A percentile compares a stretch with the other conserved stretches of the same genome.
Evolutionary conservation across 2,888 invertebrate species (phyloP).

Genomic region (Drosophila antonietae): DNA sequence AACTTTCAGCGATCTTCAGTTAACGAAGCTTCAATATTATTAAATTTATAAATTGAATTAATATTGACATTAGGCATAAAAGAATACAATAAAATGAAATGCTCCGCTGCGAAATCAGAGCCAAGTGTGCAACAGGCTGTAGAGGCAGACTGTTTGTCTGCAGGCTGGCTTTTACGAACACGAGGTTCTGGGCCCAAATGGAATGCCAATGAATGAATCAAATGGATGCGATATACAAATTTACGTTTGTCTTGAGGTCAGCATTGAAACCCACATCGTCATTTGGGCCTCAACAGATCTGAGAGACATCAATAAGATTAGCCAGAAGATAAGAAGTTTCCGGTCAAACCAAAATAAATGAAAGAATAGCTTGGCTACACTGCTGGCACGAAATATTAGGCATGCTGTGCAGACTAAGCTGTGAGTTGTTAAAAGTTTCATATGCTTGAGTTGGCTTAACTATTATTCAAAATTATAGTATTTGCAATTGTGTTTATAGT

Average conservation of each 20-base stretch:
- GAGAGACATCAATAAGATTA: constrained; percentile 79
- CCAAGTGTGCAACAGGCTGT: constrained; percentile 9
- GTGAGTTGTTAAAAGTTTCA: not conserved
- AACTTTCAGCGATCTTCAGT: not conserved
- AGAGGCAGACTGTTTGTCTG: constrained; percentile 51
- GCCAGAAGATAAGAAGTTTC: constrained; percentile 81
- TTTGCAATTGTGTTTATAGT: not conserved
- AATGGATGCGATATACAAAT: constrained; percentile 60
- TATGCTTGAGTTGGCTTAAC: not conserved
- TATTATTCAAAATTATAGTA: too few relatives aligned
- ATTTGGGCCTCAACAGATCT: constrained; percentile 57
- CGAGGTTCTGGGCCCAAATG: constrained; percentile 35
- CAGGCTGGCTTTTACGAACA: constrained; percentile 18
- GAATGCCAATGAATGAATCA: constrained; percentile 71
- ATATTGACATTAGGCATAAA: not conserved
- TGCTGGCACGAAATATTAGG: constrained; percentile 23
- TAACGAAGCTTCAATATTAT: not conserved
- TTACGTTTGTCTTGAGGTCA: constrained; percentile 63
- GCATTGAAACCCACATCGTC: constrained; percentile 67
- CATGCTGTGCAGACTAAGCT: not conserved
- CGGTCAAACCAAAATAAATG: constrained; percentile 73
- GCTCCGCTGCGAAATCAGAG: not conserved
- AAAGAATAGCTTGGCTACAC: constrained; percentile 50
- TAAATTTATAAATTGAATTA: not conserved
- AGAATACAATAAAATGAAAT: not conserved